Base-by-base conservation (phyloP, 2,113 vertebrate genomes). In the Nothoprocta perdicaria region DNA sequence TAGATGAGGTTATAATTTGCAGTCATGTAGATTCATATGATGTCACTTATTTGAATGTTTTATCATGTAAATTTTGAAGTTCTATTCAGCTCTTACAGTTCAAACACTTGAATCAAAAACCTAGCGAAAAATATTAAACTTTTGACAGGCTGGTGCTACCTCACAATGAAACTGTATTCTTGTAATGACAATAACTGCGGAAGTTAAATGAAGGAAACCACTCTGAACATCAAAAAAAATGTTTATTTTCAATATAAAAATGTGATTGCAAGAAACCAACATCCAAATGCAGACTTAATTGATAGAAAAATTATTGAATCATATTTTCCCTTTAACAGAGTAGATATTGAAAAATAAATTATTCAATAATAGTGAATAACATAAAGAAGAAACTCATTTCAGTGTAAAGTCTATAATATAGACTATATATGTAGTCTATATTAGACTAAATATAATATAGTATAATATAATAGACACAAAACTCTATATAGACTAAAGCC, bases 81-180 rank as follows among this genome's bases (percentile, higher is more conserved):
- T 86, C 55, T 86, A 89, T 89, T 78, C 74, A 84, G 57, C 17
- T 72, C 17, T 75, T 72, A 26, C 43, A 91, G 48, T 81, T 79
- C 35, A 80, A 86, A 86, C n/a, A 86, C 46, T 29, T 48, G 52
- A 92, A 92, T 84, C 52, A 75, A 86, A 78, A 84, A 55, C 23
- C 53, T 15, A 9, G 23, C 29, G 78, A 63, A 43, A 81, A 68
- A 38, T 79, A 78, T 79, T 63, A 48, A 67, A 24, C 8, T 33
- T 66, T 63, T 84, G 46, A 50, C 52, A 79, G 33, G 4, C 50
- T 33, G 38, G 7, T 53, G 14, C 46, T 75, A 26, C 57, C 65
- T 16, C 8, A 27, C 21, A 88, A 15, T 43, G 78, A 82, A 72
- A 8, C 0, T 0, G 11, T 63, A 46, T 91, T 2, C 6, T 41